Base-by-base conservation (phyloP, 2,113 vertebrate species). In the Gasterosteus aculeatus region DNA sequence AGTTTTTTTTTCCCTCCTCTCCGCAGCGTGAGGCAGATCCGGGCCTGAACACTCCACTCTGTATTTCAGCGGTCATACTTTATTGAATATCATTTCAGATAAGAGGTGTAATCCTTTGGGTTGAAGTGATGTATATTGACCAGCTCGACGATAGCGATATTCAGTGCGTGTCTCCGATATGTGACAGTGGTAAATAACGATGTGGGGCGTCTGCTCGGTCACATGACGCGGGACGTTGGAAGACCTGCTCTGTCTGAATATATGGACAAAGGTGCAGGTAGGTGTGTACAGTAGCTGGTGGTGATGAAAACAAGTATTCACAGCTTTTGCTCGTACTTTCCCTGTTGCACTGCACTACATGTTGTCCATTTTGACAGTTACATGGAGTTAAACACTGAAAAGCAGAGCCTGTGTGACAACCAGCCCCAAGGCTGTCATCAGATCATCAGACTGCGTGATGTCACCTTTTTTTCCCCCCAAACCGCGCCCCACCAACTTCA, bases 81-180 rank as follows among this genome's bases (percentile, higher is more conserved):
- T 95, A 95, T 94, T 95, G 94, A 95, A 94, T 95, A 95, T 95
- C 92, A 95, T 94, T 95, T 95, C 85, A 95, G 94, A 95, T 95
- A 95, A 95, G 93, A 88, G 84, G 88, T 89, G 90, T 95, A 95
- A 95, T 94, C 94, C 93, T 92, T 91, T 87, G 88, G 83, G 71
- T 73, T 83, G 76, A 91, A 91, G 93, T 93, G 94, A 93, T 93
- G 93, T 94, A 94, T 95, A 95, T 94, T 94, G 94, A 95, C 94
- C 93, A 93, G 89, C 88, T 91, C 89, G 85, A 85, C 85, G 93
- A 90, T 89, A 88, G 81, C 67, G 72, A 84, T 83, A 88, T n/a
- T 61, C 35, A 41, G 81, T 31, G 61, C 77, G 66, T 62, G 81
- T 80, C 84, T 91, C 59, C 33, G 85, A 91, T 90, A 71, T 78